A percentile compares a stretch with the other conserved stretches of the same genome.
These are phyloP conservation scores for Halichondria panicea DNA, from an alignment of 37 sponge, comb jelly and placozoan species.

Conservation along the genomic window DNA sequence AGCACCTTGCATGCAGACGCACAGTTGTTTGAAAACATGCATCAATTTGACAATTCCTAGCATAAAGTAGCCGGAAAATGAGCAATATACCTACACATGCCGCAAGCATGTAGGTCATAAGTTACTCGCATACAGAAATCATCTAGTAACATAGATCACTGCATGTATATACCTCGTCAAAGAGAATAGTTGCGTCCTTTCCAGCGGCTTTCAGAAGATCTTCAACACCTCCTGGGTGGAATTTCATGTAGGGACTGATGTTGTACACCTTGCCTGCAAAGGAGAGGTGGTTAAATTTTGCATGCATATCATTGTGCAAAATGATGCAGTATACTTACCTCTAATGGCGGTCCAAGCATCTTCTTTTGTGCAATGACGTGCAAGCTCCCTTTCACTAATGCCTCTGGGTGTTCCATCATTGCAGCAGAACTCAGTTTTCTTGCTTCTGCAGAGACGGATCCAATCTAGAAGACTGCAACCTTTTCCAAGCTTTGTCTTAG, in stretches of 20 bases:
- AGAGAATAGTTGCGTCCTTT: slow-evolving; percentile 87
- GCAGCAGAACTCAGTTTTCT: slow-evolving; percentile 49
- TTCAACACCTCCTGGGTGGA: slow-evolving; percentile 90
- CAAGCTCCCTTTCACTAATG: slow-evolving; percentile 78
- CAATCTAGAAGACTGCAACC: slow-evolving; percentile 93
- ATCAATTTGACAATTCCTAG: too few species aligned
- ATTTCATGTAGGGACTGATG: slow-evolving; percentile 86
- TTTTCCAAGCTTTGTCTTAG: slow-evolving; percentile 65
- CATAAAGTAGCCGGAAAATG: too few species aligned
- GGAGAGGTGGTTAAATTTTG: slow-evolving; percentile 1
- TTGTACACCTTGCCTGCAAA: slow-evolving; percentile 89
- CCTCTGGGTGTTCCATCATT: slow-evolving; percentile 20
- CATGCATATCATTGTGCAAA: neutral
- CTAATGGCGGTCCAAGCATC: slow-evolving; percentile 94
- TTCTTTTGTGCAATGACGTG: slow-evolving; percentile 64
- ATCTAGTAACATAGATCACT: neutral
- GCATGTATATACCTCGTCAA: slow-evolving; percentile 67
- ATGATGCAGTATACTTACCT: slow-evolving; percentile 47
- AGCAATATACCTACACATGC: too few species aligned
- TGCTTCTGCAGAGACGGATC: slow-evolving; percentile 69
- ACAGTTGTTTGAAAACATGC: too few species aligned
- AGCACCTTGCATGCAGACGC: too few species aligned
- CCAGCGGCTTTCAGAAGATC: slow-evolving; percentile 95
- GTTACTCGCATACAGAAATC: too few species aligned
- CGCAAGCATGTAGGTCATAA: too few species aligned